Evolutionary conservation across 1,140 invertebrate genomes (phyloP).

Genomic region (Pinna nobilis): DNA sequence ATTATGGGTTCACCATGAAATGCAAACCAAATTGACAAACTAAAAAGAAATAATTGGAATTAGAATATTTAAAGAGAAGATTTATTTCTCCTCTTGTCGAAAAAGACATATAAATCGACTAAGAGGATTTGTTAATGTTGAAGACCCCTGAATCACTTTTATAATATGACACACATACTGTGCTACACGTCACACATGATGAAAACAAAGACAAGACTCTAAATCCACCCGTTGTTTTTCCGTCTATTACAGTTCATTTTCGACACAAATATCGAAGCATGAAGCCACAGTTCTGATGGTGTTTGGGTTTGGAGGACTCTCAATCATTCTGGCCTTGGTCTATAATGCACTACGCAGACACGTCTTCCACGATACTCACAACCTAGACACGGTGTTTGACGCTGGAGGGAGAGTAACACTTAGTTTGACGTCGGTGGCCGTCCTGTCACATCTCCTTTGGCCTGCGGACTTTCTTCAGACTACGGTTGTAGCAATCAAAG

Average conservation of each 20-base stretch:
- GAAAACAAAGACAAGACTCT: no score
- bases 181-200: no score
- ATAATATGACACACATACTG: no score
- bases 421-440: constrained; percentile 42
- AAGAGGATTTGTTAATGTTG: no score
- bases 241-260: not conserved
- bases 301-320: constrained; percentile 45
- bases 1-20: no score
- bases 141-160: no score
- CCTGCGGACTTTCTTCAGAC: constrained; percentile 42
- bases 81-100: no score
- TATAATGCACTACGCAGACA: constrained; percentile 37
- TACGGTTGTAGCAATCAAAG: constrained; percentile 37
- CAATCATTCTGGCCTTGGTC: constrained; percentile 27
- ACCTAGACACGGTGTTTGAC: constrained; percentile 66
- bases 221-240: no score
- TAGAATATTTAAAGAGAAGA: no score
- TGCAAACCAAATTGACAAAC: no score
- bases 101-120: no score
- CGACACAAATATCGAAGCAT: not conserved
- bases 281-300: constrained; percentile 32
- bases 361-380: constrained; percentile 40
- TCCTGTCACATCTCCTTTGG: constrained; percentile 44
- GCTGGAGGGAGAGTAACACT: constrained; percentile 57
- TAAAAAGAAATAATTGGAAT: no score